Base-by-base conservation (phyloP, 2,113 vertebrate genomes). In the Hiodon alosoides region DNA sequence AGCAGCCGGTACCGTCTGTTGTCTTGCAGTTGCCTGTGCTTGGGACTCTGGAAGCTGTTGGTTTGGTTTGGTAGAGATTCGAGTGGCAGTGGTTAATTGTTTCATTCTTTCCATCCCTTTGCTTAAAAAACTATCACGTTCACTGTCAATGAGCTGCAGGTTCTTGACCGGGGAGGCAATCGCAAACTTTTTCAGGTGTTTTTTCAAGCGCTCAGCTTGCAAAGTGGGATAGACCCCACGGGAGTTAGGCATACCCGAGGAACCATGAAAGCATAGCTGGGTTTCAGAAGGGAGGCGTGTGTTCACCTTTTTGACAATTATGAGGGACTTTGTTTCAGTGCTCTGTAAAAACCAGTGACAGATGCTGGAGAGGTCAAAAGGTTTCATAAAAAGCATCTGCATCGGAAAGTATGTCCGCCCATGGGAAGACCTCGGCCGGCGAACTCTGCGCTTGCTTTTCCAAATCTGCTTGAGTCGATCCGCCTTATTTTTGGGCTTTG, bases 111-210 rank as follows among this genome's bases (percentile, higher is more conserved):
- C 84, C 66, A 90, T 92, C 0, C 72, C 81, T 76, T 85, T 93
- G 17, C 90, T 76, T 47, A 67, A 8, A 57, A 64, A 67, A 3
- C 77, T 84, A 8, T 86, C 79, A 0, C 87, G 92, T 79, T 94
- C 94, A 74, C 90, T 85, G 61, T 94, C 92, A 79, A 95, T 93
- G 55, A 96, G 83, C 79, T 94, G 95, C 84, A 95, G 93, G 70
- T 89, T 96, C 87, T 93, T 96, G 58, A 95, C 94, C 0, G 97
- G 97, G 1, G 93, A 96, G 58, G 93, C 90, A 14, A 96, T 93
- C 0, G 97, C 94, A 4, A 99, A 99, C 87, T 99, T 99, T 85
- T 99, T 98, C 75, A 99, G 88, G 84, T 98, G 96, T 85, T 99
- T 99, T 88, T 98, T 99, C 77, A 99, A 91, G 81, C 97, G 96